phyloP scores from a whole-genome alignment of 92 coral and sea anemone genomes.

The Porites lobata region DNA sequence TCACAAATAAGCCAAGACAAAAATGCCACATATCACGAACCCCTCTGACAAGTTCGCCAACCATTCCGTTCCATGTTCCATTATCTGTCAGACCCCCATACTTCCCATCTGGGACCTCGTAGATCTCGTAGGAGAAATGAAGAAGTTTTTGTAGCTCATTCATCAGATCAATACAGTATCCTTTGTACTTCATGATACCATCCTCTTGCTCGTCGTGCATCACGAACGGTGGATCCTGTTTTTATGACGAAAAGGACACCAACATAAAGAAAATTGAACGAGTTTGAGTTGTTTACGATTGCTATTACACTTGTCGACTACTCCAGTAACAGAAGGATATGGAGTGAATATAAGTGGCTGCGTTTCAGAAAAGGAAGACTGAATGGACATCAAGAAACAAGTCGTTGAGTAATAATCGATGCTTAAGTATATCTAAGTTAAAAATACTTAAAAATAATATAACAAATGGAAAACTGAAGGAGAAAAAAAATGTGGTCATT shows the following conservation, averaged over 20 bases:
- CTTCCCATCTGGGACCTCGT: constrained; percentile 73
- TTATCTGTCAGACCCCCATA: constrained; percentile 73
- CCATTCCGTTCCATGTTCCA: constrained; percentile 85
- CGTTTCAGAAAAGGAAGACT: too few species aligned
- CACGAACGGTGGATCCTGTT: constrained; percentile 65
- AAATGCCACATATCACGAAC: constrained; percentile 1
- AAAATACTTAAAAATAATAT: too few species aligned
- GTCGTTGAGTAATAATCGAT: too few species aligned
- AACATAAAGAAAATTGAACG: too few species aligned
- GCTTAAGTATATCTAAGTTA: too few species aligned
- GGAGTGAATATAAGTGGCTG: too few species aligned
- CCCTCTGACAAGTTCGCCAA: constrained; percentile 70
- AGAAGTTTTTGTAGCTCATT: constrained; percentile 67
- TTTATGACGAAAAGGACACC: too few species aligned
- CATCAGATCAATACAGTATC: constrained; percentile 87
- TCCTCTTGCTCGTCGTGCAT: constrained; percentile 49
- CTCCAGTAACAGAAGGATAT: too few species aligned
- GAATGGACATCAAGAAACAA: too few species aligned
- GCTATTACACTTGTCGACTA: too few species aligned
- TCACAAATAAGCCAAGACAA: not conserved
- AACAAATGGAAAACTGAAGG: not conserved
- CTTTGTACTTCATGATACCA: constrained; percentile 61
- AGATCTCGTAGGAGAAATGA: constrained; percentile 76
- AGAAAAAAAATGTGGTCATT: too few species aligned
- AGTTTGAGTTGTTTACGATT: too few species aligned